These are phyloP conservation scores for Microplitis demolitor DNA, from an alignment of 1,140 invertebrate genomes.

Conservation along the genomic window DNA sequence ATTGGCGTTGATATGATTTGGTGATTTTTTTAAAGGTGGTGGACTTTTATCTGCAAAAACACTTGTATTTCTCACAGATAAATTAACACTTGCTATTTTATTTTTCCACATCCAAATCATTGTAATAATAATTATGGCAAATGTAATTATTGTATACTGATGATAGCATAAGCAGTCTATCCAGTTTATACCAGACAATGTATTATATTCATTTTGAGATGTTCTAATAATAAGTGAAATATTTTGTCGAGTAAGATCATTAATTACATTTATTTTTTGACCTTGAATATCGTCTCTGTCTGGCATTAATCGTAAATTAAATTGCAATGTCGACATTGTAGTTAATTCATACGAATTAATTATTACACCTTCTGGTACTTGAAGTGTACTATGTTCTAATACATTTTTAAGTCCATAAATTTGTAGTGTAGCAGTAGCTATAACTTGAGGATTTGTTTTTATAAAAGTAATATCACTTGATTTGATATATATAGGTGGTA, in stretches of 20 bases:
- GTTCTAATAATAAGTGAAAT: constrained; percentile 54
- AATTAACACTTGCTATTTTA: constrained; percentile 47
- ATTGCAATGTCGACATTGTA: constrained; percentile 44
- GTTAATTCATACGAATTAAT: constrained; percentile 39
- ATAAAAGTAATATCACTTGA: constrained; percentile 54
- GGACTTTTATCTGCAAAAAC: constrained; percentile 57
- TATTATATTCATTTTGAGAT: constrained; percentile 49
- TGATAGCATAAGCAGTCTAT: constrained; percentile 53
- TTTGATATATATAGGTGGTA: constrained; percentile 52
- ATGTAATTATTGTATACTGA: constrained; percentile 50
- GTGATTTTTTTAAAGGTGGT: constrained; percentile 46
- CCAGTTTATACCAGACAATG: constrained; percentile 49
- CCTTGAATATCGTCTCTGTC: constrained; percentile 55
- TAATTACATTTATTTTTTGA: constrained; percentile 50
- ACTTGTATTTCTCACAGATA: constrained; percentile 49
- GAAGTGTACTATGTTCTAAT: constrained; percentile 50
- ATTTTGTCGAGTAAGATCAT: constrained; percentile 57
- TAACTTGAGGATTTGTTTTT: constrained; percentile 37
- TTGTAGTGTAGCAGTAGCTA: constrained; percentile 44
- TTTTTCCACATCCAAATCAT: constrained; percentile 55
- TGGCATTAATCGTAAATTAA: constrained; percentile 49
- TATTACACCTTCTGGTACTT: constrained; percentile 51
- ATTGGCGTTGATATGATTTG: constrained; percentile 13
- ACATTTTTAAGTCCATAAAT: constrained; percentile 52
- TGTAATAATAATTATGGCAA: constrained; percentile 46